A percentile compares a stretch with the other conserved stretches of the same genome.
phyloP scores from a whole-genome alignment of 2,797 vertebrate genomes.

The Lepilemur septentrionalis region DNA sequence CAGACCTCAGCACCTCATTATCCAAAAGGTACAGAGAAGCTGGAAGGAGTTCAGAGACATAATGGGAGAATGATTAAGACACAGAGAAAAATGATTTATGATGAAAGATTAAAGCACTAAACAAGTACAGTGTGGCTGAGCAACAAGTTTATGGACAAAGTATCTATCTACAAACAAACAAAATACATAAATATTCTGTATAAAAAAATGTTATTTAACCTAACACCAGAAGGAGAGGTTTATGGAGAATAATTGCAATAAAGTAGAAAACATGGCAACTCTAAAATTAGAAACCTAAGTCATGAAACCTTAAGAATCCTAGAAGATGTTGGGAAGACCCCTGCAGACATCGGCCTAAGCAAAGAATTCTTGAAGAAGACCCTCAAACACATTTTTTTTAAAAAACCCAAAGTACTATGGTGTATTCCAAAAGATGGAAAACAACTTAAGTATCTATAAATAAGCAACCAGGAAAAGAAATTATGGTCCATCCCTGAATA shows the following conservation, averaged over 20 bases:
- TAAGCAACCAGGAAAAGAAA: not conserved
- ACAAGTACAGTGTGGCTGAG: not conserved
- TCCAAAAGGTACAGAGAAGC: not conserved
- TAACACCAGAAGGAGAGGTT: not conserved
- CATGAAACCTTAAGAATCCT: no score
- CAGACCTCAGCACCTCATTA: conserved; percentile 23
- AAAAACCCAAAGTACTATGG: not conserved
- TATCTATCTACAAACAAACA: not conserved
- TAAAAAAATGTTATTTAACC: not conserved
- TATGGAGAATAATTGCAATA: not conserved
- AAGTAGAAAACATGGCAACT: not conserved
- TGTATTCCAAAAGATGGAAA: not conserved
- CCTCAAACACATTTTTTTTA: no score
- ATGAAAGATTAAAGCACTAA: conserved; percentile 50
- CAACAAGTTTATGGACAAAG: not conserved
- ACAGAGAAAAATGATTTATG: conserved; percentile 9
- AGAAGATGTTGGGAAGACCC: no score
- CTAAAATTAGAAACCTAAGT: not conserved
- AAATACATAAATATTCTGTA: not conserved
- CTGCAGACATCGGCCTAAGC: no score
- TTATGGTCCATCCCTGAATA: not conserved
- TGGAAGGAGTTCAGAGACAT: conserved; percentile 65
- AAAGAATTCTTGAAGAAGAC: no score
- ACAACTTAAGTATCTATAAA: no score
- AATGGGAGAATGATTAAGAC: conserved; percentile 33